Conservation (phyloP, 2,888 invertebrate genomes). For the Coenonympha arcania region DNA sequence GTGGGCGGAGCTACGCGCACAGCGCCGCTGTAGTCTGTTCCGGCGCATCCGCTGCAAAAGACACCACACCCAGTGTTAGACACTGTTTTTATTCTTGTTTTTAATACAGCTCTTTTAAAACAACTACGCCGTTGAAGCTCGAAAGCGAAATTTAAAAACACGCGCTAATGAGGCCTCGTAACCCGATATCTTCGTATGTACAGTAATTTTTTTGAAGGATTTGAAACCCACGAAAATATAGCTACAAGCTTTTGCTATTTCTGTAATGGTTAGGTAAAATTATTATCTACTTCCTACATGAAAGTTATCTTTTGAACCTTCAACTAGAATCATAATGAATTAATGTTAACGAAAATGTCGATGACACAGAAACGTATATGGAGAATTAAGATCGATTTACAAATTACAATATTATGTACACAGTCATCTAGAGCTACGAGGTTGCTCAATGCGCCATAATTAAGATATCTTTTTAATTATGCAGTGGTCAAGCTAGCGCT, state of each 20-base stretch:
- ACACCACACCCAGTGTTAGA: conserved; percentile 74
- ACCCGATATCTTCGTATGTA: conserved; percentile 5
- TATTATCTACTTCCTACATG: too few relatives aligned
- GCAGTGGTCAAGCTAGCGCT: conserved; percentile 64
- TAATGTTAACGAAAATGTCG: not conserved
- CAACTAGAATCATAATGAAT: not conserved
- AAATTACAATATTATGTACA: conserved; percentile 7
- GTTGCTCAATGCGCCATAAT: conserved; percentile 36
- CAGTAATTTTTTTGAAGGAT: too few relatives aligned
- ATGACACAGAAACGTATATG: not conserved
- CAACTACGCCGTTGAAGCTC: conserved; percentile 41
- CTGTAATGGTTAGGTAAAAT: too few relatives aligned
- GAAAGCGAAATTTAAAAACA: conserved; percentile 31
- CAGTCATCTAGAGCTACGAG: conserved; percentile 28
- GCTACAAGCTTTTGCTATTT: too few relatives aligned
- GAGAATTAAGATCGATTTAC: not conserved
- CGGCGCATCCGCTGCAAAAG: conserved; percentile 74
- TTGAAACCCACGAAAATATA: too few relatives aligned
- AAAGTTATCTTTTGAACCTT: not conserved
- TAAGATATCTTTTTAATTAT: conserved; percentile 54
- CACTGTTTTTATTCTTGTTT: conserved; percentile 59
- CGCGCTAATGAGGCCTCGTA: conserved; percentile 28
- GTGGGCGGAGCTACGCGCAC: conserved; percentile 66
- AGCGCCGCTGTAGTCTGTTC: conserved; percentile 74
- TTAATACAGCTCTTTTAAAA: conserved; percentile 33